Evolutionary conservation across 2,113 vertebrate genomes (phyloP).

Genomic region (Oncorhynchus clarkii): DNA sequence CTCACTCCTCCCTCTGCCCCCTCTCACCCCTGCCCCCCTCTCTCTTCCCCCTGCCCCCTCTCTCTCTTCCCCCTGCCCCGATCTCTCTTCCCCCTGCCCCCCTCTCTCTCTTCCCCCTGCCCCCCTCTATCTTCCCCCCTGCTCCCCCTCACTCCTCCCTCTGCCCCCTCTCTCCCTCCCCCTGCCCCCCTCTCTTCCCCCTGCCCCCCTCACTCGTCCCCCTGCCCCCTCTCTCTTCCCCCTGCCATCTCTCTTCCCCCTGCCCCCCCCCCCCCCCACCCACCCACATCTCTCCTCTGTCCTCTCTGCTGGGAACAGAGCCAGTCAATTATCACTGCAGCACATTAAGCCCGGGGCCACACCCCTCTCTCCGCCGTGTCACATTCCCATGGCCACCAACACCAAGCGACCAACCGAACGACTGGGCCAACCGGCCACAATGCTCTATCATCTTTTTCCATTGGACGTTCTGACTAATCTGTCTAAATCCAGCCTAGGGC

Average conservation of each 20-base stretch:
- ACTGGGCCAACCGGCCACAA: background rate
- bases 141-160: too few relatives aligned
- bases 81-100: background rate
- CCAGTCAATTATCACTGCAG: background rate
- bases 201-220: background rate
- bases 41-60: too few relatives aligned
- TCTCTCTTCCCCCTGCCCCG: too few relatives aligned
- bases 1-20: too few relatives aligned
- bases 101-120: too few relatives aligned
- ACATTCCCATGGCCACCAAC: background rate
- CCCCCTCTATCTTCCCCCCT: too few relatives aligned
- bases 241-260: too few relatives aligned
- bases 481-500: constrained; percentile 32
- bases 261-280: background rate
- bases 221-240: too few relatives aligned
- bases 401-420: background rate
- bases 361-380: background rate
- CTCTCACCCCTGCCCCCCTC: too few relatives aligned
- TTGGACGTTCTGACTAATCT: constrained; percentile 68
- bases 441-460: constrained; percentile 32
- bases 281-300: background rate
- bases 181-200: too few relatives aligned
- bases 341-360: background rate
- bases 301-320: background rate
- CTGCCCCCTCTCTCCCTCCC: too few relatives aligned